Evolutionary conservation across 2,888 invertebrate species (phyloP).

Genomic region (Euphydryas editha): DNA sequence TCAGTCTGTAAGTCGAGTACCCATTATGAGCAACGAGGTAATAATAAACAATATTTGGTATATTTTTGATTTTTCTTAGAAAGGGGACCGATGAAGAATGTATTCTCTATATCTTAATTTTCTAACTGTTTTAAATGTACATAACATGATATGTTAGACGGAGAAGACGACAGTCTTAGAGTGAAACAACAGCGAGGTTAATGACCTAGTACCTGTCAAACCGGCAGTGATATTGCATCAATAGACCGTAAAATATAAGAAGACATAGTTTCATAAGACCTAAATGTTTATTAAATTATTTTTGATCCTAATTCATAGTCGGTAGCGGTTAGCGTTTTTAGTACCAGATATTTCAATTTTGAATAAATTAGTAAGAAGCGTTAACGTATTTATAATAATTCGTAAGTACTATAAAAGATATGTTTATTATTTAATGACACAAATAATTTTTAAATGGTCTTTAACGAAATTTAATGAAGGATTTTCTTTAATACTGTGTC

Average conservation of each 20-base stretch:
- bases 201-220: constrained; percentile 59
- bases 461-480: too few species aligned
- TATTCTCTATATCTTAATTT: neutral
- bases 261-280: constrained; percentile 62
- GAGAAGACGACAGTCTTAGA: constrained; percentile 17
- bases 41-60: too few species aligned
- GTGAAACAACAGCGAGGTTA: constrained; percentile 53
- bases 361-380: neutral
- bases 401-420: too few species aligned
- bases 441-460: too few species aligned
- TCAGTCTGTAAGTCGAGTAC: too few species aligned
- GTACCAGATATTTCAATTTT: neutral
- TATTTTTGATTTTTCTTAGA: too few species aligned
- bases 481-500: too few species aligned
- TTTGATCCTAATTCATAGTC: constrained; percentile 27
- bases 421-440: too few species aligned
- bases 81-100: neutral
- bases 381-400: too few species aligned
- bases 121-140: neutral
- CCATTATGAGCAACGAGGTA: too few species aligned
- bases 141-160: neutral
- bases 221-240: constrained; percentile 57
- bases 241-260: constrained; percentile 66
- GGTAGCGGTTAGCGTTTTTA: constrained; percentile 29
- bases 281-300: constrained; percentile 49